Conservation (phyloP, 2,113 vertebrate genomes). For the Nothocercus julius region DNA sequence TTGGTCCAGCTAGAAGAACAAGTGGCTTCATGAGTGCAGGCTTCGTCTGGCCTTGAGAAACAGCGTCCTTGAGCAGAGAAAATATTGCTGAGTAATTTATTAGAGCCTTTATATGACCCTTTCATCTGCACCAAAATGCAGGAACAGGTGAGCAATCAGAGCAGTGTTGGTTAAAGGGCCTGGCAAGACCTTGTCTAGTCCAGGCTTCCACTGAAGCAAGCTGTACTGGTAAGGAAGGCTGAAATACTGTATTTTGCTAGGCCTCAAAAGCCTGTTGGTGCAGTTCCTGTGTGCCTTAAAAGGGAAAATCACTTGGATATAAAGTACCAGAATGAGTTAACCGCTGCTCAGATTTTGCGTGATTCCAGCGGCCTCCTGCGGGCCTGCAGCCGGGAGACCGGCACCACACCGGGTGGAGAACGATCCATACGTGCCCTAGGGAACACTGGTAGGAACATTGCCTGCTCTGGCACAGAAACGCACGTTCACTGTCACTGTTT, state of each 20-base stretch:
- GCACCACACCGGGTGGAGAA: background rate
- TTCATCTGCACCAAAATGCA: background rate
- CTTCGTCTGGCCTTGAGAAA: background rate
- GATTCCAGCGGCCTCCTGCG: background rate
- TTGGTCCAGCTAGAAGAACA: background rate
- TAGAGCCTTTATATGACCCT: background rate
- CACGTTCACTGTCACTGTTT: accelerated
- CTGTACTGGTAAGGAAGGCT: background rate
- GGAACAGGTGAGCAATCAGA: background rate
- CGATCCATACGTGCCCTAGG: accelerated
- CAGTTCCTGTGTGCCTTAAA: background rate
- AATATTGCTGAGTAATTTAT: background rate
- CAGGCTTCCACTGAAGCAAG: background rate
- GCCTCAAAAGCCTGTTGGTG: background rate
- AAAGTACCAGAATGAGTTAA: background rate
- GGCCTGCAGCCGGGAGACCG: accelerated
- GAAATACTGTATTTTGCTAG: accelerated
- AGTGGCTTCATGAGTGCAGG: background rate
- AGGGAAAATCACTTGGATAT: background rate
- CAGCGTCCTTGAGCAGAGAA: background rate
- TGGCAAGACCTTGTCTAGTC: background rate
- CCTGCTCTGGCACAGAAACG: too few relatives aligned
- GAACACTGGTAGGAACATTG: accelerated
- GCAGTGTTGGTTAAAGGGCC: accelerated
- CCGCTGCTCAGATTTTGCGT: accelerated